Conservation (phyloP, 1,140 invertebrate species). For the Drosophila nebulosa region DNA sequence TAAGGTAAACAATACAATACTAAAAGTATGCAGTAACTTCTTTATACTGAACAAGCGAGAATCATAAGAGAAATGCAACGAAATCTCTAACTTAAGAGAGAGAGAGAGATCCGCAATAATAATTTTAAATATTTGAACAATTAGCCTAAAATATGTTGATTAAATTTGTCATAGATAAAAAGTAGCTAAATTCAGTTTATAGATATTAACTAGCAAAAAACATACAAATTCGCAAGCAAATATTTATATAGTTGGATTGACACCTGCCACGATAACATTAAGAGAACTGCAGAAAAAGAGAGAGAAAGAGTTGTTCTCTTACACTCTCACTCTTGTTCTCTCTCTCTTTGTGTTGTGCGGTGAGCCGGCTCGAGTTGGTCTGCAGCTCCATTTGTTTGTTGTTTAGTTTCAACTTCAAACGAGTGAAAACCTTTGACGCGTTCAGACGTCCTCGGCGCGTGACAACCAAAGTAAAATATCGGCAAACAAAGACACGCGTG, state of each 20-base stretch:
- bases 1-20: not conserved
- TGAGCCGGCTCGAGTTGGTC: constrained; percentile 19
- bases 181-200: not conserved
- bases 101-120: not conserved
- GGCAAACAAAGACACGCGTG: constrained; percentile 10
- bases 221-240: not conserved
- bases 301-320: not conserved
- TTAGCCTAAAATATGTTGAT: constrained; percentile 1
- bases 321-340: constrained; percentile 1
- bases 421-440: constrained; percentile 62
- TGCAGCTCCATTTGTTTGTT: constrained; percentile 8
- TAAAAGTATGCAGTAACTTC: constrained; percentile 31
- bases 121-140: constrained; percentile 4
- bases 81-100: not conserved
- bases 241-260: not conserved
- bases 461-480: constrained; percentile 17
- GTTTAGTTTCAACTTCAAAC: constrained; percentile 54
- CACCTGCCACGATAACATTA: not conserved
- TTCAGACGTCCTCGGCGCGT: constrained; percentile 58
- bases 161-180: constrained; percentile 22
- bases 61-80: not conserved
- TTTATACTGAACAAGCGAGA: not conserved
- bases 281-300: not conserved
- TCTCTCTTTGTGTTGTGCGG: not conserved
- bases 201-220: too few species aligned